Evolutionary conservation across 2,113 vertebrate genomes (phyloP), one percentile per base, ranked within the genome.

Genomic region (Hiodon alosoides): DNA sequence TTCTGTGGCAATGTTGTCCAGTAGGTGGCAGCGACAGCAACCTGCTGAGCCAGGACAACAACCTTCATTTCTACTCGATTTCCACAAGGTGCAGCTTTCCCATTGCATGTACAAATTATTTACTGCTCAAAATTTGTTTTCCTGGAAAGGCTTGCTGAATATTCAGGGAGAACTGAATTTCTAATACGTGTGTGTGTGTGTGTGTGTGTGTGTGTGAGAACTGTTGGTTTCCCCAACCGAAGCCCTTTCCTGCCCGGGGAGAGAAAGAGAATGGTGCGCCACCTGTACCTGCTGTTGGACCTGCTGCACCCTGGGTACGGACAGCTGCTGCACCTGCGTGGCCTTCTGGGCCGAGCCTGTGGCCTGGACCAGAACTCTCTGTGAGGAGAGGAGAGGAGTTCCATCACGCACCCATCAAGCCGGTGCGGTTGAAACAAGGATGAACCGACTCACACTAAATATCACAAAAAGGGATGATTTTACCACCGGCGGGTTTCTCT

Each of bases 331-430:
- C 90, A 94, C 95, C 83, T 92, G 90, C 14, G 90, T 87, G 81
- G 91, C 94, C 89, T 98, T 99, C 88, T 95, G 94, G 87, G 93
- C 83, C 0, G 96, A 93, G 86, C 94, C 92, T 16, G 93, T 90
- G 73, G 94, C 88, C 82, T 98, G 96, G 82, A 97, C 94, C 93
- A 98, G 88, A 86, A 96, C 94, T 84, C 95, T 94, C 97, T 99
- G 91, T 83, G 85, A 83, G 78, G 83, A 90, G 85, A 88, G 82
- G 83, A 86, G 81, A 80, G 76, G 47, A 53, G 58, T 47, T 16
- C 83, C 80, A 16, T 72, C 59, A 85, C 76, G 83, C 60, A n/a
- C n/a, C 4, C 10, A 31, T 31, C 31, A 31, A 31, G 31, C 31
- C 31, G 31, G 31, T 31, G 31, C 31, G 31, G 31, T 31, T 31